These are phyloP conservation scores for Oncopodura yosiiana DNA, from an alignment of 1,140 invertebrate genomes.

Conservation along the genomic window DNA sequence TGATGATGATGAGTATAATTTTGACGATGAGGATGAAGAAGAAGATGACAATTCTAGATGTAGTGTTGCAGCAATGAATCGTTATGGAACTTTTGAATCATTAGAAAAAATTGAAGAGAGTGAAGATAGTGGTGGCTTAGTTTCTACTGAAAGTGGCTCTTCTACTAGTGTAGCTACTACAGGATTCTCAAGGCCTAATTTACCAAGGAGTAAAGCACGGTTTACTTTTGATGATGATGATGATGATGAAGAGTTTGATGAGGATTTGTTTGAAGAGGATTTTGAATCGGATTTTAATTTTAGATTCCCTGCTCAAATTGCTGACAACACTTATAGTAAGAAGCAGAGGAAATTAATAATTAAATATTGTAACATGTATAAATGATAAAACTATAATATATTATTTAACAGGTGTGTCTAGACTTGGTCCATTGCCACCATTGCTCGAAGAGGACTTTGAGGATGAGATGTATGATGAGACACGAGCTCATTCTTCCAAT, in stretches of 20 bases:
- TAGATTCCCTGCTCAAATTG: conserved; percentile 32
- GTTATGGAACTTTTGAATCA: conserved; percentile 34
- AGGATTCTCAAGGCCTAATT: conserved; percentile 15
- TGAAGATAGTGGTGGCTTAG: conserved; percentile 8
- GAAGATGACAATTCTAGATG: conserved; percentile 30
- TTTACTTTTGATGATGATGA: conserved; percentile 33
- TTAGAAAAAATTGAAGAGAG: conserved; percentile 32
- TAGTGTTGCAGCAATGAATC: conserved; percentile 31
- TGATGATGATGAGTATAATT: conserved; percentile 29
- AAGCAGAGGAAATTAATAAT: neutral
- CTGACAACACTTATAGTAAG: conserved; percentile 35
- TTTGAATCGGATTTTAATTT: conserved; percentile 35
- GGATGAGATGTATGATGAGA: conserved; percentile 33
- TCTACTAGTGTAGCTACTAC: no score
- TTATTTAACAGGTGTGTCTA: conserved; percentile 27
- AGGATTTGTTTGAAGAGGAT: conserved; percentile 34
- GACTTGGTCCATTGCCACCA: conserved; percentile 31
- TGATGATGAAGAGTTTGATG: conserved; percentile 21
- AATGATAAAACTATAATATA: neutral
- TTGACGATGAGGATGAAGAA: conserved; percentile 29
- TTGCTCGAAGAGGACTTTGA: conserved; percentile 33
- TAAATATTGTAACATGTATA: neutral
- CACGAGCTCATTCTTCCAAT: conserved; percentile 7
- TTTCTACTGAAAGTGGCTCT: no score
- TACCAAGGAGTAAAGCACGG: conserved; percentile 26